A percentile compares a stretch with the other conserved stretches of the same genome.
Conservation (phyloP, 2,113 vertebrate species). For the Rhinogobius similis region DNA sequence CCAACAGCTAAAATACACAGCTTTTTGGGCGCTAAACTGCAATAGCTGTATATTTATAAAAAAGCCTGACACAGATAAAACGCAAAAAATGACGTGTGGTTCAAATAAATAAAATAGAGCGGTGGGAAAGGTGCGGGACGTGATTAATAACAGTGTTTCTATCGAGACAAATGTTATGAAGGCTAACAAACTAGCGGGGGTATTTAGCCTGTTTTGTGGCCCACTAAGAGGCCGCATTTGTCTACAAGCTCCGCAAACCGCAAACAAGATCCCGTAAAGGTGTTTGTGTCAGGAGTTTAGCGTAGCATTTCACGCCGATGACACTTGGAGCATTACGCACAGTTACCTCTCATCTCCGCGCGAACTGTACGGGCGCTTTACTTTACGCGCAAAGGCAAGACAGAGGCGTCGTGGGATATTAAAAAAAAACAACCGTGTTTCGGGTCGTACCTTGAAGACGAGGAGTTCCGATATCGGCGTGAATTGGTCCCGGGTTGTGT, state of each 20-base stretch:
- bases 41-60: neutral
- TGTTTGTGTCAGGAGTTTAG: slow-evolving; percentile 15
- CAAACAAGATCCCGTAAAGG: neutral
- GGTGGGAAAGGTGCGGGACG: neutral
- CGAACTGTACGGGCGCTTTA: too few species aligned
- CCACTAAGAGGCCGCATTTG: neutral
- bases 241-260: neutral
- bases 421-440: neutral
- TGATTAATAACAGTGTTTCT: neutral
- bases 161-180: slow-evolving; percentile 33
- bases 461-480: slow-evolving; percentile 2
- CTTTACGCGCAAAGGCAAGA: neutral
- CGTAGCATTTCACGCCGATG: slow-evolving; percentile 5
- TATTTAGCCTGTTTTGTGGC: slow-evolving; percentile 1
- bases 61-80: neutral
- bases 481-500: neutral
- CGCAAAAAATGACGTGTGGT: neutral
- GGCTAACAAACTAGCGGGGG: slow-evolving; percentile 24
- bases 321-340: slow-evolving; percentile 15
- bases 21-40: neutral
- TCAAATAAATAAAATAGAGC: neutral
- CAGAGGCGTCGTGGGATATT: neutral
- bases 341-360: slow-evolving; percentile 17
- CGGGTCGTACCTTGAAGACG: slow-evolving; percentile 33
- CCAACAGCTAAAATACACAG: slow-evolving; percentile 20